Percentiles rank a stretch among this genome's conserved stretches.
Evolutionary conservation across 2,797 vertebrate species (phyloP).

Genomic region (Loriculus beryllinus): DNA sequence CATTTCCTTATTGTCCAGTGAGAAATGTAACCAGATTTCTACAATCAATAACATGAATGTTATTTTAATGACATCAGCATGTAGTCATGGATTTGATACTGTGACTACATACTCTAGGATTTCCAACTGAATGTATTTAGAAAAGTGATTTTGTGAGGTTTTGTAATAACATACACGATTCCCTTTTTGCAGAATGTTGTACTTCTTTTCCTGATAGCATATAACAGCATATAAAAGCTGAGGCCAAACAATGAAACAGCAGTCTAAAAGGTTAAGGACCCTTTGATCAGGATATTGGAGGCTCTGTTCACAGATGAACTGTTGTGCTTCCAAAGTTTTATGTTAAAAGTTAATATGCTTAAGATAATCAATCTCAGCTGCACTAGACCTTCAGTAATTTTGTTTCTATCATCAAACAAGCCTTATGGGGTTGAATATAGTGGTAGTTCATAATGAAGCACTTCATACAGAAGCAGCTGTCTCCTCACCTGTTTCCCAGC

Average conservation of each 20-base stretch:
- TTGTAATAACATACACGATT: neutral
- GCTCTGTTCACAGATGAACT: neutral
- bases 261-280: neutral
- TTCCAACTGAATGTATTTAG: neutral
- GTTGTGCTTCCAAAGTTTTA: conserved; percentile 47
- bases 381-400: conserved; percentile 36
- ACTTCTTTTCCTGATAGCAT: neutral
- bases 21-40: neutral
- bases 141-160: neutral
- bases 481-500: conserved; percentile 79
- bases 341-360: conserved; percentile 55
- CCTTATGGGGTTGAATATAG: conserved; percentile 40
- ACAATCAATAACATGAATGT: neutral
- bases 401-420: conserved; percentile 58
- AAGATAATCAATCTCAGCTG: conserved; percentile 55
- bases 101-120: neutral
- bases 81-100: neutral
- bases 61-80: neutral
- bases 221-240: neutral
- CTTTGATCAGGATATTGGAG: neutral
- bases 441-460: conserved; percentile 56
- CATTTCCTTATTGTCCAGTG: neutral
- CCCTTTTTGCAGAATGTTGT: neutral
- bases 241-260: neutral
- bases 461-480: conserved; percentile 69